Evolutionary conservation across 2,888 invertebrate genomes (phyloP), one percentile per base, ranked within the genome.

Genomic region (Koerneria pararmatus): DNA sequence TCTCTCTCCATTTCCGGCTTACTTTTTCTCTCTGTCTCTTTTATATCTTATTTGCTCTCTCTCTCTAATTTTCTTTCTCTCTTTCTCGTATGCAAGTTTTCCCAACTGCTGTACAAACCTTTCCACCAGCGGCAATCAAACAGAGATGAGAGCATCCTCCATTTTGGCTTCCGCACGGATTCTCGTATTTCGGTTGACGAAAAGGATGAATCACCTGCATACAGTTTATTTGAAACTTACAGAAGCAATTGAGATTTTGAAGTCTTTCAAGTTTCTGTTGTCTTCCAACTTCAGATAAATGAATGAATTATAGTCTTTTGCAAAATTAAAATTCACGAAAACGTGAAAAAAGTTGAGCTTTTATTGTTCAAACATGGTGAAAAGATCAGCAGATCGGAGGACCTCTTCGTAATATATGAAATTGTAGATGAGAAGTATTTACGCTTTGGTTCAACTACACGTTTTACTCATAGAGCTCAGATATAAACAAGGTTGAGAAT

Each of bases 131-230:
- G 3, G 70, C 89, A 53, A 98, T 89, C 32, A 98, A 86, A 83
- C 97, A 97, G 5, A 97, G 87, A 86, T 97, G 95, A 0, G 93
- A 92, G 83, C 97, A 98, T 3, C 93, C 93, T 29, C 95, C 95
- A 83, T 98, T 97, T 83, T 92, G 90, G 0, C 87, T 86, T 0
- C 90, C 91, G 82, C 97, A 98, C 0, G 97, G 95, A 85, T 95
- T 94, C 1, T 87, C 86, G 80, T 91, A 85, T 70, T 66, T 91
- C 85, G 97, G 97, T 79, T 91, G 92, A 11, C 76, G 73, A 37
- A 79, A 69, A 15, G 82, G 80, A 31, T 82, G 82, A 22, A 80
- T 74, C 22, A 79, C 51, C 70, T 70, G 60, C 11, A 66, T 19
- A 3, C 27, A n/a, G n/a, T n/a, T n/a, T n/a, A n/a, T n/a, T n/a